Percentiles rank a stretch among this genome's conserved stretches.
Evolutionary conservation across 1,140 invertebrate genomes (phyloP).

Genomic region (Bradysia coprophila): DNA sequence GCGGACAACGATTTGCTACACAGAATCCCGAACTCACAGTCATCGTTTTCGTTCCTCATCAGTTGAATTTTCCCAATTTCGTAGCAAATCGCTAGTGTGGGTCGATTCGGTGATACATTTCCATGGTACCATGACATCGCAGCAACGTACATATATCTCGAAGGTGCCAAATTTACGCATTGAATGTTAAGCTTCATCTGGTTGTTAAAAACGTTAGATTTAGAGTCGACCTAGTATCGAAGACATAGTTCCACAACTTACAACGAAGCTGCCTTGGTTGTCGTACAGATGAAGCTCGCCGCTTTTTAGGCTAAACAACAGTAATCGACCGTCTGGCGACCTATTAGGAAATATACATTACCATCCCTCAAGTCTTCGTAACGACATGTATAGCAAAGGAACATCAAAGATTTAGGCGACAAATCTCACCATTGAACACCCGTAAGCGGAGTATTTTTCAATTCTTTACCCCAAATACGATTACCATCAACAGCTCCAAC

Average conservation of each 20-base stretch:
- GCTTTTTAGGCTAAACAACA: slow-evolving; percentile 78
- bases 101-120: slow-evolving; percentile 46
- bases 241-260: slow-evolving; percentile 11
- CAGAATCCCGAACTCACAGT: slow-evolving; percentile 45
- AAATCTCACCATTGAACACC: slow-evolving; percentile 90
- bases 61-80: slow-evolving; percentile 71
- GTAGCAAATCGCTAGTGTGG: slow-evolving; percentile 71
- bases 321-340: slow-evolving; percentile 76
- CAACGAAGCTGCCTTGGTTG: slow-evolving; percentile 61
- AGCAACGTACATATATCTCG: slow-evolving; percentile 33
- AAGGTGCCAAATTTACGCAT: slow-evolving; percentile 31
- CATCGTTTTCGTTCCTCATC: slow-evolving; percentile 78
- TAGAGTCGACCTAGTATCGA: neutral
- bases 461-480: slow-evolving; percentile 93
- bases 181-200: slow-evolving; percentile 47
- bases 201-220: slow-evolving; percentile 5
- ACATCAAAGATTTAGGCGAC: no score
- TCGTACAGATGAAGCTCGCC: slow-evolving; percentile 93
- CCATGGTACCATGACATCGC: slow-evolving; percentile 79
- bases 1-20: neutral
- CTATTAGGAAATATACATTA: no score
- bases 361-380: no score
- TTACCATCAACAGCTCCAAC: slow-evolving; percentile 95
- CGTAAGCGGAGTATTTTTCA: slow-evolving; percentile 59
- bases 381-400: no score